Evolutionary conservation across 2,888 invertebrate species (phyloP).

Genomic region (Sclerodermus sp.): DNA sequence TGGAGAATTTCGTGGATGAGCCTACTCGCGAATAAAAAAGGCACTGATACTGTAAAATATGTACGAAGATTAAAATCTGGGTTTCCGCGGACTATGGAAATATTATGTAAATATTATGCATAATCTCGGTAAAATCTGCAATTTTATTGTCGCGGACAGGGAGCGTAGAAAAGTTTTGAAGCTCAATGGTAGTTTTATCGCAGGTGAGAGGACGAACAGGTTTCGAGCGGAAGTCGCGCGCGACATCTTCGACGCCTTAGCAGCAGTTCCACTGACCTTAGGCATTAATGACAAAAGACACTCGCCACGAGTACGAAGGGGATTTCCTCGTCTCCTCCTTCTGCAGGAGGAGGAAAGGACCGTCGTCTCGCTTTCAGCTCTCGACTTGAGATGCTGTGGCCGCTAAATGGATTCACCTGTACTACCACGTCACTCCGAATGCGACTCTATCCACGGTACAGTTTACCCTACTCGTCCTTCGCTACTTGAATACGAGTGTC

Average conservation of each 20-base stretch:
- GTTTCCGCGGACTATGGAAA: not conserved
- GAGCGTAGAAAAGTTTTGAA: too few relatives aligned
- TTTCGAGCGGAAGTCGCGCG: not conserved
- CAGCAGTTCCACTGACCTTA: constrained; percentile 9
- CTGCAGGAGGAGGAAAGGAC: not conserved
- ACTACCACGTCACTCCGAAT: constrained; percentile 48
- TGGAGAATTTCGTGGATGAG: too few relatives aligned
- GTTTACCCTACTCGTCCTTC: constrained; percentile 36
- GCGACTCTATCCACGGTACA: constrained; percentile 36
- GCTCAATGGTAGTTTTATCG: too few relatives aligned
- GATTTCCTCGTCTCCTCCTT: constrained; percentile 13
- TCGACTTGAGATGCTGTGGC: constrained; percentile 36
- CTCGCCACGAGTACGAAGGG: constrained; percentile 13
- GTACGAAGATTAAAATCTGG: not conserved
- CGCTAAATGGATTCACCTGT: constrained; percentile 50
- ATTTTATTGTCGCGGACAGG: not conserved
- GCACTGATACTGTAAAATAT: not conserved
- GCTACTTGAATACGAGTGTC: too few relatives aligned
- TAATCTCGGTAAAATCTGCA: not conserved
- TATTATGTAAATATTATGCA: not conserved
- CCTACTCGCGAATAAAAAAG: too few relatives aligned
- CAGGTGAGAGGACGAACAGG: too few relatives aligned
- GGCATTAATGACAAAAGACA: constrained; percentile 17
- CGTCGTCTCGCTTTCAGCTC: not conserved
- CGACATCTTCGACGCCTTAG: constrained; percentile 2